A percentile compares a stretch with the other conserved stretches of the same genome.
phyloP scores from a whole-genome alignment of 2,888 invertebrate species.

The Synergus japonicus region DNA sequence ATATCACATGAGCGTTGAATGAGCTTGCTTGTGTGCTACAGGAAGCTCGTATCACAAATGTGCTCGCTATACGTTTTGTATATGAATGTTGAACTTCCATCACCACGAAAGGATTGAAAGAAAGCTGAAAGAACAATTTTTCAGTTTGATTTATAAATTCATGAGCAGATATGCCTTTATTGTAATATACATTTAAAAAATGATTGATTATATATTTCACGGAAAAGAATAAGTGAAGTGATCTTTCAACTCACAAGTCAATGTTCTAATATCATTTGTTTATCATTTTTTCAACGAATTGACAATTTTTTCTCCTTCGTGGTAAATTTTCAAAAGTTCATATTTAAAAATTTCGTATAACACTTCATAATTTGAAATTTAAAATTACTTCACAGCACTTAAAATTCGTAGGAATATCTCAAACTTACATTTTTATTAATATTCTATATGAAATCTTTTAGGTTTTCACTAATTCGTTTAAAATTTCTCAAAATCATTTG shows the following conservation, averaged over 20 bases:
- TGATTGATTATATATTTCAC: not conserved
- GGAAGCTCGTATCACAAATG: constrained; percentile 8
- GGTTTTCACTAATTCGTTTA: too few species aligned
- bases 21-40: not conserved
- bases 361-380: too few species aligned
- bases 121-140: constrained; percentile 1
- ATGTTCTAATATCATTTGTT: constrained; percentile 3
- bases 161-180: not conserved
- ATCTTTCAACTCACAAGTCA: not conserved
- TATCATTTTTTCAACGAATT: not conserved
- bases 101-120: not conserved
- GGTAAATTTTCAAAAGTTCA: too few species aligned
- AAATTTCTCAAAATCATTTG: too few species aligned
- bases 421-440: too few species aligned
- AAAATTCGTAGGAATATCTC: too few species aligned
- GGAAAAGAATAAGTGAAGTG: not conserved
- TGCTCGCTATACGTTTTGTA: not conserved
- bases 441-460: too few species aligned
- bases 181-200: not conserved
- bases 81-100: not conserved
- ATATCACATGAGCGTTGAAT: not conserved
- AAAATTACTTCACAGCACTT: too few species aligned
- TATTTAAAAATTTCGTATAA: too few species aligned
- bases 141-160: not conserved
- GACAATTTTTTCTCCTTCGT: too few species aligned